Conservation (phyloP, 2,888 invertebrate genomes). For the Caenorhabditis zanzibari region DNA sequence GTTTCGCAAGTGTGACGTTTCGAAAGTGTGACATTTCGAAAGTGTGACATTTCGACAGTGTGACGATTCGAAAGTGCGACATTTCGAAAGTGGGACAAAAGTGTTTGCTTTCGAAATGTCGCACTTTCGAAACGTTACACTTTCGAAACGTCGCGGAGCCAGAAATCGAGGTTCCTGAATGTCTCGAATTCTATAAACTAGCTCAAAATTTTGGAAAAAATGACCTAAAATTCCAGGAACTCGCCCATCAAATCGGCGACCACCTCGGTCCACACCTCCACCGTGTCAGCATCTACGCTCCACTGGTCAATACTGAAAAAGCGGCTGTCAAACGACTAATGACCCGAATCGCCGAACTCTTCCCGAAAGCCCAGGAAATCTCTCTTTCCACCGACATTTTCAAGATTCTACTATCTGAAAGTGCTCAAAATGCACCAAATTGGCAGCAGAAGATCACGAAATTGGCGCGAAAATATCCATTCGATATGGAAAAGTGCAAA, state of each 20-base stretch:
- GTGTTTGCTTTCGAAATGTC: too few relatives aligned
- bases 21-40: too few relatives aligned
- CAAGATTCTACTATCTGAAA: constrained; percentile 14
- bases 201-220: too few relatives aligned
- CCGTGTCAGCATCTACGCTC: constrained; percentile 45
- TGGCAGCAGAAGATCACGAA: constrained; percentile 47
- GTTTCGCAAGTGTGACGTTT: too few relatives aligned
- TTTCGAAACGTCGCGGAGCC: too few relatives aligned
- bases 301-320: constrained; percentile 31
- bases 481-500: constrained; percentile 31
- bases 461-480: constrained; percentile 18
- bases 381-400: constrained; percentile 33
- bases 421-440: neutral
- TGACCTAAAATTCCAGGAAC: constrained; percentile 20
- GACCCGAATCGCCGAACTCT: constrained; percentile 25
- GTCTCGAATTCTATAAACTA: too few relatives aligned
- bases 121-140: too few relatives aligned
- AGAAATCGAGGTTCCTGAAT: too few relatives aligned
- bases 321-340: constrained; percentile 11
- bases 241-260: constrained; percentile 31
- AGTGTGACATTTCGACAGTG: too few relatives aligned
- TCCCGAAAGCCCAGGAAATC: constrained; percentile 23
- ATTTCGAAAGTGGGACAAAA: too few relatives aligned
- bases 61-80: too few relatives aligned
- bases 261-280: constrained; percentile 34